These are phyloP conservation scores for Acanthurus lineatus DNA, from an alignment of 2,797 vertebrate species.

Conservation along the genomic window DNA sequence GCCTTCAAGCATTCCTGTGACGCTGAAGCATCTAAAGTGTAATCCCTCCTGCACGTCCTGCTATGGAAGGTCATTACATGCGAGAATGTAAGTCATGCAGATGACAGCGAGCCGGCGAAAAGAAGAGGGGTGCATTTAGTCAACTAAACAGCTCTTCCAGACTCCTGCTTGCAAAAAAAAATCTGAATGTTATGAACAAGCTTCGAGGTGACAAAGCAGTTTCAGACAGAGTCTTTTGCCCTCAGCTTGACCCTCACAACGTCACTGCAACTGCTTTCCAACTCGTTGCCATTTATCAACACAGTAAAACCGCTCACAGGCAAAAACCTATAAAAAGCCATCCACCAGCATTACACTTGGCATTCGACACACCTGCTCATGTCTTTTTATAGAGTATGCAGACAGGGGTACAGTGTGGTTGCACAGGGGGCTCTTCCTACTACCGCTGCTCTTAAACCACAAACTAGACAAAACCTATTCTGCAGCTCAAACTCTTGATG, in stretches of 20 bases:
- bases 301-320: constrained; percentile 59
- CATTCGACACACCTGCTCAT: constrained; percentile 73
- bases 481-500: constrained; percentile 4
- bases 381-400: constrained; percentile 78
- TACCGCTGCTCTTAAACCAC: constrained; percentile 42
- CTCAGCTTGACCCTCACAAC: constrained; percentile 35
- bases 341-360: constrained; percentile 60
- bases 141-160: background rate
- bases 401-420: constrained; percentile 16
- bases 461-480: background rate
- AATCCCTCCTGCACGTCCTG: constrained; percentile 36
- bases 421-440: constrained; percentile 31
- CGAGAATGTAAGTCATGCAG: constrained; percentile 49
- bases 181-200: constrained; percentile 5
- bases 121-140: constrained; percentile 8
- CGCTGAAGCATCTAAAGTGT: constrained; percentile 19
- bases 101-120: constrained; percentile 23
- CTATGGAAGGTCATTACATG: constrained; percentile 48
- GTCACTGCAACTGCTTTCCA: constrained; percentile 11
- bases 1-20: constrained; percentile 52
- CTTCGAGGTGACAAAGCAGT: background rate
- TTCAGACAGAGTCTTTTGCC: constrained; percentile 4
- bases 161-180: constrained; percentile 26
- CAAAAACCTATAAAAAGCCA: constrained; percentile 79
- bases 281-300: constrained; percentile 61